Evolutionary conservation across 2,113 vertebrate genomes (phyloP), one percentile per base, ranked within the genome.

Genomic region (Oxyruncus cristatus): DNA sequence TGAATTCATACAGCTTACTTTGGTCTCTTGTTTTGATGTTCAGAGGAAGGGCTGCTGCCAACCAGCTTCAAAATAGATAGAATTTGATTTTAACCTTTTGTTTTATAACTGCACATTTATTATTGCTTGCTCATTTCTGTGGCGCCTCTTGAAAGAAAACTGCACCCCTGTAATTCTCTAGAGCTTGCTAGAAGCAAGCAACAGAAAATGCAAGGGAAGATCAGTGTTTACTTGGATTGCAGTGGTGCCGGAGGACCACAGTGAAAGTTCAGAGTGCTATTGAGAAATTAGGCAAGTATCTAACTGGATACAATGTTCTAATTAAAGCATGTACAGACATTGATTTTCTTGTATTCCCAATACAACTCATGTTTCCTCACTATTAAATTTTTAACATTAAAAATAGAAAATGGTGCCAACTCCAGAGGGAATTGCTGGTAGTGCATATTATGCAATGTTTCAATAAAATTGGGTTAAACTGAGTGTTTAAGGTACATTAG

Each of bases 281-380:
- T 83, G 90, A 88, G 88, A 93, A 86, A 76, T 53, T 11, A 55
- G 65, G 59, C 61, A 19, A 73, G 15, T 55, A 18, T 68, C 72
- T 86, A 35, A 37, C 52, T 84, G 75, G 79, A n/a, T 74, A 56
- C 30, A 32, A 44, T 22, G 35, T 63, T 82, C 95, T 94, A 94
- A 93, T 96, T 95, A 91, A 96, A 92, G 42, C 70, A 32, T 58
- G 42, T 55, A 42, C 56, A 92, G 93, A 78, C 85, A 84, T 21
- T 33, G 76, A 70, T 93, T 93, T 92, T 76, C 65, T 88, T 88
- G 56, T 94, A 86, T 92, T 96, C 95, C 95, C 93, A 92, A 17
- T 44, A 65, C 68, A 92, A 14, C 23, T 44, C 24, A 91, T 94
- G 44, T 77, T 95, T 95, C 47, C 27, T 85, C 63, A 8, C 61